Base-by-base conservation (phyloP, 2,888 invertebrate species). In the Incurvaria masculella region DNA sequence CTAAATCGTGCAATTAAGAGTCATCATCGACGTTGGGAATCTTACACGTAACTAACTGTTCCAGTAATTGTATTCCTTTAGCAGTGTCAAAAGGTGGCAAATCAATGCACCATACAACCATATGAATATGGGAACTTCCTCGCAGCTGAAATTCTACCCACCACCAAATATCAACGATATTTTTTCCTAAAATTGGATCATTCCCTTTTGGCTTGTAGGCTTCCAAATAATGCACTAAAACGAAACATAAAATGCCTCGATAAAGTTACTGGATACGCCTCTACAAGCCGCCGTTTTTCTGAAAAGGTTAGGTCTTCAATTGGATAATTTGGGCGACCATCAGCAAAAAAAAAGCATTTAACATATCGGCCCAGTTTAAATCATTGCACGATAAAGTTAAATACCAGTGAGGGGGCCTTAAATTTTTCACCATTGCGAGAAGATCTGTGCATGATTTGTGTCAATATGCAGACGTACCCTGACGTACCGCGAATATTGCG, bases 301-400 rank as follows among this genome's bases (percentile, higher is more conserved):
- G 2, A 3, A 17, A 41, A 41, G 19, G 46, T 26, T 6, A 46
- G 19, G 11, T 46, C 5, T 11, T 48, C 39, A 16, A 46, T n/a
- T 4, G 26, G 8, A 41, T 14, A 41, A n/a, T 52, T 42, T 2
- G 50, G 47, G 19, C 51, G 42, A 38, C 52, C 51, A 51, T 56
- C 58, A 10, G 58, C 57, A 20, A 58, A 55, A 60, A 51, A 6
- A 57, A 50, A 23, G 53, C 59, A 49, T 55, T 57, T 8, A 53
- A 48, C 53, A 56, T 56, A 45, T 58, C 58, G 20, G 44, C 33
- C 59, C 57, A 60, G 47, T 57, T 51, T 2, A 59, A 42, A 47
- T 60, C 57, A 49, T 60, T 59, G 39, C 51, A 52, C 26, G 41
- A 54, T 17, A 51, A 57, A 54, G 46, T 53, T 8, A 48, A 16